These are phyloP conservation scores for Anabacerthia variegaticeps DNA, from an alignment of 2,797 vertebrate genomes.

Conservation along the genomic window DNA sequence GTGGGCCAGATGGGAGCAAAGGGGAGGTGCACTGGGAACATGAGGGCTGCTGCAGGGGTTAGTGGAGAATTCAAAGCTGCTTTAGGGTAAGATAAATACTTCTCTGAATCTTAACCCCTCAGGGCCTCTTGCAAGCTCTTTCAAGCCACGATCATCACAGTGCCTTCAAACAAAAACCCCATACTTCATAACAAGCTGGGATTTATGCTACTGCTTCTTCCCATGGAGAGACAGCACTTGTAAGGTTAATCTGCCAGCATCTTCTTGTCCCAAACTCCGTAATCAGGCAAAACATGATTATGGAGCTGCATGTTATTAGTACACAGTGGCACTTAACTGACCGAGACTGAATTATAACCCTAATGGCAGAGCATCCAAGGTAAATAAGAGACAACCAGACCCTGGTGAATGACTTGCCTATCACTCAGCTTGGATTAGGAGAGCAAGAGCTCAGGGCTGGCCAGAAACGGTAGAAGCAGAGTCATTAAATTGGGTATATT, in stretches of 20 bases:
- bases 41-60: background rate
- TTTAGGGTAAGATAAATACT: slow-evolving; percentile 10
- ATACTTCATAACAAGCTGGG: background rate
- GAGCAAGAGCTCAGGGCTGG: background rate
- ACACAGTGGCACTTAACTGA: slow-evolving; percentile 45
- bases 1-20: background rate
- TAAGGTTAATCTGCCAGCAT: slow-evolving; percentile 28
- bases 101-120: slow-evolving; percentile 11
- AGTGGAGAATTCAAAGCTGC: slow-evolving; percentile 15
- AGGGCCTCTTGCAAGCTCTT: background rate
- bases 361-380: slow-evolving; percentile 33
- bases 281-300: slow-evolving; percentile 58
- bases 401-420: background rate
- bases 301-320: slow-evolving; percentile 40
- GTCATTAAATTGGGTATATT: slow-evolving; percentile 11
- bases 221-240: background rate
- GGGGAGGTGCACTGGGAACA: background rate
- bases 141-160: background rate
- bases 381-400: slow-evolving; percentile 48
- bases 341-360: slow-evolving; percentile 63
- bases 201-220: background rate
- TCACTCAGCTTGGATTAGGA: slow-evolving; percentile 39
- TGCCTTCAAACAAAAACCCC: background rate
- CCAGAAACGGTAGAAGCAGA: slow-evolving; percentile 22
- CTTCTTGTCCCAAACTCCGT: background rate